Conservation (phyloP, 2,113 vertebrate species). For the Corydoras sp. region DNA sequence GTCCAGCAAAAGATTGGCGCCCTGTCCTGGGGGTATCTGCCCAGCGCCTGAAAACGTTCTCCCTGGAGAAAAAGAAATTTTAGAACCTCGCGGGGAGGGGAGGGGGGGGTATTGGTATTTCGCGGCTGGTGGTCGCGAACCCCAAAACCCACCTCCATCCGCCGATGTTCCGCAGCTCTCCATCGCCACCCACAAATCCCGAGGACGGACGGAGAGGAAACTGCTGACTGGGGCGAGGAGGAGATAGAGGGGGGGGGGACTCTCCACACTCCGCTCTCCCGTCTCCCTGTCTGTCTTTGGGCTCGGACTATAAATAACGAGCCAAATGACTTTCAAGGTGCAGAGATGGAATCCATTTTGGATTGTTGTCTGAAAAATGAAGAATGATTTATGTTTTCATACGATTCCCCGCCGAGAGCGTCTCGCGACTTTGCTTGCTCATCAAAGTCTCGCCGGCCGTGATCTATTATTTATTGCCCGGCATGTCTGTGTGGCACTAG, state of each 20-base stretch:
- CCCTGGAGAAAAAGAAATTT: too few species aligned
- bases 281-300: conserved; percentile 60
- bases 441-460: conserved; percentile 75
- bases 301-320: conserved; percentile 77
- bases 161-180: background rate
- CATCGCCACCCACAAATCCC: background rate
- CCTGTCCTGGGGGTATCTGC: too few species aligned
- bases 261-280: conserved; percentile 23
- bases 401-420: conserved; percentile 77
- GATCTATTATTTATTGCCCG: conserved; percentile 77
- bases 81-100: too few species aligned
- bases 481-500: conserved; percentile 64
- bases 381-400: conserved; percentile 80
- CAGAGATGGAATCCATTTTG: conserved; percentile 77
- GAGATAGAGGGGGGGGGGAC: conserved; percentile 18
- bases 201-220: background rate
- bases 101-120: too few species aligned
- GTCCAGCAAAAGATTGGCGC: too few species aligned
- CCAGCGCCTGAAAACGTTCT: too few species aligned
- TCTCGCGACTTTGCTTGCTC: conserved; percentile 74
- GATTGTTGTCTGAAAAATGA: conserved; percentile 78
- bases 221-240: conserved; percentile 6
- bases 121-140: too few species aligned
- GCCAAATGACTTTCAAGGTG: conserved; percentile 81
- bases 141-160: background rate